Evolutionary conservation across 1,140 invertebrate genomes (phyloP), one percentile per base, ranked within the genome.

Genomic region (Ruditapes philippinarum): DNA sequence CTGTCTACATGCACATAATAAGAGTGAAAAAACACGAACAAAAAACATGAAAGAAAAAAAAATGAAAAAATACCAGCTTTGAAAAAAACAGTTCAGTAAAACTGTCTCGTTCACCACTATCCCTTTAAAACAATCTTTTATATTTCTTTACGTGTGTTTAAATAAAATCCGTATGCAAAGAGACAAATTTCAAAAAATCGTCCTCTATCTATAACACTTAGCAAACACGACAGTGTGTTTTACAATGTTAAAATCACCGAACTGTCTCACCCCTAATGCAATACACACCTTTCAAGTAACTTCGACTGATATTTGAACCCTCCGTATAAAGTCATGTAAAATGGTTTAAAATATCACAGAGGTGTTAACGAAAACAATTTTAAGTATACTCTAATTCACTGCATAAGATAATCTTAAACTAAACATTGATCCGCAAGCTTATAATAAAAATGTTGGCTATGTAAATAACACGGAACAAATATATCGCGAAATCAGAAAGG

Each of bases 381-480:
- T 51, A 83, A 54, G 40, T 54, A 83, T 83, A 70, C 28, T 68
- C 65, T 45, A 42, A 65, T 83, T 28, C 60, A 60, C 60, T 51
- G 38, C 70, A 17, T 51, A 60, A 14, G 54, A 31, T 88, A 88
- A 88, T 88, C 85, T 79, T 49, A 79, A 80, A 60, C 70, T 70
- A 88, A 88, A 88, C 76, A 88, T 31, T 28, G 74, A 78, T 65
- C 74, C 40, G 51, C 40, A 7, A 28, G n/a, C 4, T 38, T 88
- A 88, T 80, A 70, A 88, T 80, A 70, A 88, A 86, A 88, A 22
- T 49, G 33, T 42, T 68, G 38, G 74, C 76, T 68, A 88, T 42
- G 74, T 88, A 88, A 88, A 88, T 76, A 88, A 31, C 22, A 22
- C 28, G 7, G 19, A 5, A 78, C 42, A 38, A 51, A 78, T 49